Evolutionary conservation across 2,113 vertebrate genomes (phyloP), one percentile per base, ranked within the genome.

Genomic region (Menidia beryllina): DNA sequence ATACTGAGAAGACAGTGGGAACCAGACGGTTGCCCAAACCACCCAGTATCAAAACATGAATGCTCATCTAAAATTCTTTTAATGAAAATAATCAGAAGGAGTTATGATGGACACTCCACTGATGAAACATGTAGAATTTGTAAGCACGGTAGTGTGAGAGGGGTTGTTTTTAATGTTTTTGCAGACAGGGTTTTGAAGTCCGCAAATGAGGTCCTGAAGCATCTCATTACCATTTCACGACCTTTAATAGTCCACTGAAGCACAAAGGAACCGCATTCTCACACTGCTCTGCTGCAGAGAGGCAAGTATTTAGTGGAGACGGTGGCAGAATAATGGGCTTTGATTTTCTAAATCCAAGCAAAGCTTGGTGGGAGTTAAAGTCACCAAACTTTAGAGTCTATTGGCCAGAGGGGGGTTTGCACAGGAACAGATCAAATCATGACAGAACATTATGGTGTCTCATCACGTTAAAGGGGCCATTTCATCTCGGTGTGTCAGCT

Each of bases 191-290:
- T 51, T 66, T 45, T 45, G 41, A 41, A 47, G 45, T 52, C 23
- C 47, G 41, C 50, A 73, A 62, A 54, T 78, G 30, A 77, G 63
- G 20, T 24, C 19, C 14, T 85, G 52, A 70, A 59, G 66, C 47
- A 50, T 72, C 77, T 55, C 49, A 81, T 83, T 82, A 73, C 24
- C 70, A 80, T 55, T 39, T 30, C 30, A 7, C 74, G 83, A 86
- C 79, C 83, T 88, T 90, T 81, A 72, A 76, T 68, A 59, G 70
- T 64, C 69, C 66, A 75, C 20, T 61, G 71, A 53, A 75, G 58
- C 76, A 72, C 67, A 76, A 75, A 72, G 62, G 75, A 53, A 39
- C 50, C 67, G 67, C 69, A 74, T 74, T 67, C 72, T 77, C 19
- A n/a, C 52, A n/a, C 15, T n/a, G 53, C 48, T 50, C 65, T 52